Evolutionary conservation across 2,888 invertebrate species (phyloP).

Genomic region (Salticus scenicus): DNA sequence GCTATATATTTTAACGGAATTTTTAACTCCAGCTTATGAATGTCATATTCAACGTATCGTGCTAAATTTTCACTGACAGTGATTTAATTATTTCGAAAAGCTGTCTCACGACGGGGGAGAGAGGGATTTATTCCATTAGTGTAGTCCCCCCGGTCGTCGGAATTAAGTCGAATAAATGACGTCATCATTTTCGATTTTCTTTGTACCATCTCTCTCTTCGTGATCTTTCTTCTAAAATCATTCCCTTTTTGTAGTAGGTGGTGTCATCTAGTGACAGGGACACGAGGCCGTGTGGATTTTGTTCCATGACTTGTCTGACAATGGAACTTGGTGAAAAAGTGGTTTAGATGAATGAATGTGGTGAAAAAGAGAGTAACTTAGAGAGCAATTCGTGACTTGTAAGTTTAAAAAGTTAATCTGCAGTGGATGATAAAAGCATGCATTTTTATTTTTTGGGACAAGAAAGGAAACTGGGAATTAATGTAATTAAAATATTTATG

Average conservation of each 20-base stretch:
- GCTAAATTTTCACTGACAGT: constrained; percentile 6
- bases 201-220: neutral
- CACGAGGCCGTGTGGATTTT: neutral
- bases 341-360: too few relatives aligned
- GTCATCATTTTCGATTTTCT: neutral
- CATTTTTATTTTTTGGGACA: too few relatives aligned
- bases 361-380: too few relatives aligned
- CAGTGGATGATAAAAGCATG: too few relatives aligned
- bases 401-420: too few relatives aligned
- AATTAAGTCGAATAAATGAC: neutral
- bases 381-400: too few relatives aligned
- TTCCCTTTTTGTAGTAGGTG: neutral
- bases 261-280: constrained; percentile 7
- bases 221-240: neutral
- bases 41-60: constrained; percentile 2
- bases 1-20: constrained; percentile 12
- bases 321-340: neutral
- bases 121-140: neutral
- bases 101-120: neutral
- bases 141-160: neutral
- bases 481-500: too few relatives aligned
- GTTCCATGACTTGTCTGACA: neutral
- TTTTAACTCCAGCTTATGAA: constrained; percentile 11
- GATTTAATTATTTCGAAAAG: neutral
- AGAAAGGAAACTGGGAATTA: too few relatives aligned